These are phyloP conservation scores for Alviniconcha strummeri DNA, from an alignment of 2,888 invertebrate species.

Conservation along the genomic window DNA sequence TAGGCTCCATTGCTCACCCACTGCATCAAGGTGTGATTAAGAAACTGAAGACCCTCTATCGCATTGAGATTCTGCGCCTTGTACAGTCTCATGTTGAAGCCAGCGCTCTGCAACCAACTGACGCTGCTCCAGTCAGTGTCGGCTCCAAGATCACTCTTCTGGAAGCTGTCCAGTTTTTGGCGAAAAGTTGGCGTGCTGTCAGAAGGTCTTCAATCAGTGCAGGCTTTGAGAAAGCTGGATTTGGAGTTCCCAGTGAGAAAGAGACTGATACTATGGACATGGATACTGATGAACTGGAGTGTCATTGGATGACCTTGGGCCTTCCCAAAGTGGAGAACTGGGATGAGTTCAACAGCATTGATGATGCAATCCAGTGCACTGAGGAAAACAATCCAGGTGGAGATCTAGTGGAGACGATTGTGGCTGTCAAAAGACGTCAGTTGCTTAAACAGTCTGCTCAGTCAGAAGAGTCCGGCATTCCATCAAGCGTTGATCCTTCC, in stretches of 20 bases:
- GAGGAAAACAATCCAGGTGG: not conserved
- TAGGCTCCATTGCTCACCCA: not conserved
- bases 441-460: not conserved
- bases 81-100: not conserved
- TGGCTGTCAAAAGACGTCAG: not conserved
- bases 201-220: not conserved
- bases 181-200: conserved; percentile 1
- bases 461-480: not conserved
- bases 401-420: not conserved
- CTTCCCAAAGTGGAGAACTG: conserved; percentile 10
- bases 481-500: not conserved
- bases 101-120: not conserved
- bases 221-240: not conserved
- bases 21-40: not conserved
- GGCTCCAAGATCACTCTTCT: not conserved
- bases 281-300: not conserved
- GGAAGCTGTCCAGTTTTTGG: conserved; percentile 5
- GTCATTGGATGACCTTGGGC: not conserved
- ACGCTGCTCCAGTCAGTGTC: not conserved
- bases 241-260: not conserved
- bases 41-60: conserved; percentile 4
- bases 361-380: not conserved
- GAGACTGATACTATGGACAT: not conserved
- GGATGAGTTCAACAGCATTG: conserved; percentile 1
- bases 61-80: not conserved